Conservation (phyloP, 2,888 invertebrate species). For the Drosophila infuscata region DNA sequence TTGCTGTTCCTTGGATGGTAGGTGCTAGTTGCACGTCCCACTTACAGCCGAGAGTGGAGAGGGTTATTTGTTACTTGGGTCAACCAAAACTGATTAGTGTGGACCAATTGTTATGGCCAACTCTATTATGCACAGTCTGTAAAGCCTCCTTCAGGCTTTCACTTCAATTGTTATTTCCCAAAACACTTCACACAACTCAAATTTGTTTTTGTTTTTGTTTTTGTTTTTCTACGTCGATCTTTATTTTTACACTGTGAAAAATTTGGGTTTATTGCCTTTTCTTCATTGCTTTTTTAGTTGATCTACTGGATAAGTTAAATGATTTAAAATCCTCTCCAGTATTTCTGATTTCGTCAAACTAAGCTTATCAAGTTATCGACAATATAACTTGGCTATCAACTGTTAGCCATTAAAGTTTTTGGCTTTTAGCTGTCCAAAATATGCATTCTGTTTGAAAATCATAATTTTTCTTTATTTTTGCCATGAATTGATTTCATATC, state of each 20-base stretch:
- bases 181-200: background rate
- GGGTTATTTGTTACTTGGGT: constrained; percentile 1
- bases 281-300: no score
- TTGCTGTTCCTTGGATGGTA: constrained; percentile 6
- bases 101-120: constrained; percentile 10
- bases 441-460: background rate
- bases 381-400: background rate
- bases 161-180: background rate
- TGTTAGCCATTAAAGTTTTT: background rate
- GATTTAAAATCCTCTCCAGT: background rate
- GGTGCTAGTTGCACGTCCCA: constrained; percentile 11
- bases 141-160: background rate
- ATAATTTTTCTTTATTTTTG: background rate
- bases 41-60: background rate
- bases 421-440: background rate
- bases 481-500: background rate
- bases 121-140: background rate
- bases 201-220: background rate
- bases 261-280: no score
- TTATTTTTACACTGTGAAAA: no score
- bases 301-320: background rate
- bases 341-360: background rate
- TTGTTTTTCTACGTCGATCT: background rate
- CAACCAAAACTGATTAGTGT: constrained; percentile 11
- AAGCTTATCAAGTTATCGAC: background rate